These are phyloP conservation scores for Florisuga fusca DNA, from an alignment of 2,797 vertebrate species.

Conservation along the genomic window DNA sequence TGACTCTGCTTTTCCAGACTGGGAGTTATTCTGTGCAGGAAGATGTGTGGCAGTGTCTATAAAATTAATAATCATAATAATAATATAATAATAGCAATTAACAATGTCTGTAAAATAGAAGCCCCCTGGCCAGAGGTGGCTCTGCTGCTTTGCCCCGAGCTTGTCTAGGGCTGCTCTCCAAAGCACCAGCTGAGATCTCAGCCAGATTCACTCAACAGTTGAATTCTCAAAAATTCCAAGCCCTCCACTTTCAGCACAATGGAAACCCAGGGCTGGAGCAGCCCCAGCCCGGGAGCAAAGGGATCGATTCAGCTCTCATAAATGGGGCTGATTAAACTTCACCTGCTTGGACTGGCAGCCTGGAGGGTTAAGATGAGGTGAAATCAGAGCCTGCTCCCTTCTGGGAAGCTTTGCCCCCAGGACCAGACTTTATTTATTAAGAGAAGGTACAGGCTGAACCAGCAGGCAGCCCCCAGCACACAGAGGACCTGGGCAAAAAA, in stretches of 20 bases:
- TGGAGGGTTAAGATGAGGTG: background rate
- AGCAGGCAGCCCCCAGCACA: background rate
- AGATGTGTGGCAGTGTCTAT: background rate
- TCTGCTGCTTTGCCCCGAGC: background rate
- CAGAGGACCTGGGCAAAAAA: background rate
- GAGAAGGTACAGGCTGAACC: background rate
- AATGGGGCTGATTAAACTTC: background rate
- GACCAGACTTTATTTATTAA: background rate
- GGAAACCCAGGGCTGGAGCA: background rate
- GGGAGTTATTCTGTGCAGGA: background rate
- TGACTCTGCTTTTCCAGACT: rapidly evolving
- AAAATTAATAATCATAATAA: no score
- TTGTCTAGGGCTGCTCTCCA: background rate
- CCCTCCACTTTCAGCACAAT: background rate
- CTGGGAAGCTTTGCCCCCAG: background rate
- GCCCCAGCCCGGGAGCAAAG: rapidly evolving
- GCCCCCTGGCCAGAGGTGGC: no score
- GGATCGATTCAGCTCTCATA: background rate
- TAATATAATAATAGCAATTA: no score
- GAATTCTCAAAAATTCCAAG: background rate
- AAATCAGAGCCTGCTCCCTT: background rate
- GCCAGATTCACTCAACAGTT: rapidly evolving
- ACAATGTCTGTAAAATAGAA: no score
- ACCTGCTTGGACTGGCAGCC: background rate
- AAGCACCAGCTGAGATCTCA: rapidly evolving